Evolutionary conservation across 2,888 invertebrate genomes (phyloP), one percentile per base, ranked within the genome.

Genomic region (Thysanoteuthis rhombus): DNA sequence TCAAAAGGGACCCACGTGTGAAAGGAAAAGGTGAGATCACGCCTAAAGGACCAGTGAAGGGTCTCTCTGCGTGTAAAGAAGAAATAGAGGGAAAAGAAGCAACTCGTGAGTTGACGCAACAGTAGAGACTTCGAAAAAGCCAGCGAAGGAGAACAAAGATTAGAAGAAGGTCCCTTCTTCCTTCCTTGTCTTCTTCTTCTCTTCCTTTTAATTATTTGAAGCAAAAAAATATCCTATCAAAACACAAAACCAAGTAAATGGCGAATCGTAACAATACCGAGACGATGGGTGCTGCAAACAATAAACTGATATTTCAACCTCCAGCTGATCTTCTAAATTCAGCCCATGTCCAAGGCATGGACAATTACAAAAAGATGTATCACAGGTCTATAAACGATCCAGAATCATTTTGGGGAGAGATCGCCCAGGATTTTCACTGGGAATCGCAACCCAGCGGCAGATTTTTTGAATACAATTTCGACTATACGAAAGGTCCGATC

Each of bases 351-450:
- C 98, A 98, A 93, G 98, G 98, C 94, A 97, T 98, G 97, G 98
- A 98, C 42, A 98, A 98, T 96, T 99, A 99, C 97, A 97, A 98
- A 95, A 98, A 98, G 96, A 98, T 99, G 98, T 98, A 99, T 97
- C 98, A 98, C 96, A 98, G 98, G 96, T 99, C 99, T 0, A 97
- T 99, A 94, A 98, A 98, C 93, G 98, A 98, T 96, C 99, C 99
- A 0, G 98, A 98, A 95, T 98, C 98, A 94, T 99, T 99, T 97
- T 99, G 99, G 99, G 98, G 98, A 45, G 98, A 98, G 95, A 98
- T 99, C 95, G 98, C 98, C n/a, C 98, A 98, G 95, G 98, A 99
- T 97, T 99, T 99, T 96, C 98, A 99, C 97, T 99, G 99, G 98
- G 98, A 96, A 95, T 95, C 95, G 36, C 95, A 98, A 93, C 98